These are phyloP conservation scores for Archivesica marissinica DNA, from an alignment of 1,140 invertebrate genomes.

Conservation along the genomic window DNA sequence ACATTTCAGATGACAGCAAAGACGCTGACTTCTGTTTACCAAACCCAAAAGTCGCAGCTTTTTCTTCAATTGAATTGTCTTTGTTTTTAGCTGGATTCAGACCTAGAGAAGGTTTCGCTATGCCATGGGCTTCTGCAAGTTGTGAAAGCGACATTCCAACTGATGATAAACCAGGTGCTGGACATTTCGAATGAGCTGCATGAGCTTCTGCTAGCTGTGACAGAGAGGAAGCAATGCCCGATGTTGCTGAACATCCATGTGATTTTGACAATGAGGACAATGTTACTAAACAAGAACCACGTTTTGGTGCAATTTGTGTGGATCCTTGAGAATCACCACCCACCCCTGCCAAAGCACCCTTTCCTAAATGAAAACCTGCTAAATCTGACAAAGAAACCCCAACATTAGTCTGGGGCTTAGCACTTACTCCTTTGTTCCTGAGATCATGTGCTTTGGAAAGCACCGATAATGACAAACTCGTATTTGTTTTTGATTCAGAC, in stretches of 20 bases:
- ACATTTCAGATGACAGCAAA: neutral
- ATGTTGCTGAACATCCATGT: neutral
- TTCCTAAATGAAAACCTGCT: conserved; percentile 43
- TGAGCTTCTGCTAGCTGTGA: conserved; percentile 1
- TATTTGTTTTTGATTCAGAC: neutral
- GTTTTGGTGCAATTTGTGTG: neutral
- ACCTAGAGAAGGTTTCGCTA: neutral
- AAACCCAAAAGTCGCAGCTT: neutral
- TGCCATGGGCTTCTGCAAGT: conserved; percentile 47
- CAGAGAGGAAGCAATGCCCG: neutral
- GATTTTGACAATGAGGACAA: neutral
- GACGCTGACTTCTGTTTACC: neutral
- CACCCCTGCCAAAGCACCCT: neutral
- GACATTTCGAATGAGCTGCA: neutral
- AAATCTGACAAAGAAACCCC: conserved; percentile 57
- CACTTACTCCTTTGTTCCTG: neutral
- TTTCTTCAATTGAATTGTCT: neutral
- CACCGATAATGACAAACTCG: neutral
- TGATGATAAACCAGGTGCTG: conserved; percentile 6
- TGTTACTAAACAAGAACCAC: neutral
- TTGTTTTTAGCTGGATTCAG: no score
- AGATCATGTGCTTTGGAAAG: neutral
- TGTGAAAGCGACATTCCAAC: conserved; percentile 31
- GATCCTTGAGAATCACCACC: neutral
- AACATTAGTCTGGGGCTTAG: neutral